Evolutionary conservation across 2,888 invertebrate genomes (phyloP).

Genomic region (Lutraria lutraria): DNA sequence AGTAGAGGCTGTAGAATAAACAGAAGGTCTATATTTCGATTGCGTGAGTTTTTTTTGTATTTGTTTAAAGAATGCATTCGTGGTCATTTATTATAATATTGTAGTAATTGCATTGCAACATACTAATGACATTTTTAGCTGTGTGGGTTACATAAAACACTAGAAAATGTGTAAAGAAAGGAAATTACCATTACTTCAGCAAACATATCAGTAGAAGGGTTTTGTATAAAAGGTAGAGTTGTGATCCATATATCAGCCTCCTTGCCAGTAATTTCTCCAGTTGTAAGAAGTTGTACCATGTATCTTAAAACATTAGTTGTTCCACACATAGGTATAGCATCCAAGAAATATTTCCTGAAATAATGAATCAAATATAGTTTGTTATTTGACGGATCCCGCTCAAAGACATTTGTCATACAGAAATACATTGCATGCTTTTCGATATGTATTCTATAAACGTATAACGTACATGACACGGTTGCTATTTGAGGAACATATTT

Average conservation of each 20-base stretch:
- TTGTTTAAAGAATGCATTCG: no score
- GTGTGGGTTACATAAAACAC: no score
- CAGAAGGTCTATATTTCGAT: background rate
- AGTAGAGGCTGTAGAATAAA: conserved; percentile 77
- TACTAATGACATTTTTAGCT: no score
- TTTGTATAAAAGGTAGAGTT: conserved; percentile 92
- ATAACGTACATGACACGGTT: conserved; percentile 74
- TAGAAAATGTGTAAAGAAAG: no score
- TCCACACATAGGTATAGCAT: conserved; percentile 95
- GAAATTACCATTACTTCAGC: conserved; percentile 86
- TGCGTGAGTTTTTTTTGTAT: no score
- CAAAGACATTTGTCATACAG: no score
- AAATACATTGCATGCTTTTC: background rate
- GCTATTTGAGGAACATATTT: conserved; percentile 76
- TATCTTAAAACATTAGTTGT: conserved; percentile 94
- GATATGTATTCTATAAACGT: background rate
- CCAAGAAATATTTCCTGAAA: conserved; percentile 91
- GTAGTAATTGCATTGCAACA: no score
- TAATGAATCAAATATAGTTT: background rate
- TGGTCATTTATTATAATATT: no score
- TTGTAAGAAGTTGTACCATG: conserved; percentile 93
- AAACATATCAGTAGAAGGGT: conserved; percentile 87
- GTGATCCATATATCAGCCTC: conserved; percentile 94
- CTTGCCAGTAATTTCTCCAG: conserved; percentile 89
- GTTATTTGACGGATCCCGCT: background rate